These are phyloP conservation scores for Pterocles burchelli DNA, from an alignment of 2,113 vertebrate species.

Conservation along the genomic window DNA sequence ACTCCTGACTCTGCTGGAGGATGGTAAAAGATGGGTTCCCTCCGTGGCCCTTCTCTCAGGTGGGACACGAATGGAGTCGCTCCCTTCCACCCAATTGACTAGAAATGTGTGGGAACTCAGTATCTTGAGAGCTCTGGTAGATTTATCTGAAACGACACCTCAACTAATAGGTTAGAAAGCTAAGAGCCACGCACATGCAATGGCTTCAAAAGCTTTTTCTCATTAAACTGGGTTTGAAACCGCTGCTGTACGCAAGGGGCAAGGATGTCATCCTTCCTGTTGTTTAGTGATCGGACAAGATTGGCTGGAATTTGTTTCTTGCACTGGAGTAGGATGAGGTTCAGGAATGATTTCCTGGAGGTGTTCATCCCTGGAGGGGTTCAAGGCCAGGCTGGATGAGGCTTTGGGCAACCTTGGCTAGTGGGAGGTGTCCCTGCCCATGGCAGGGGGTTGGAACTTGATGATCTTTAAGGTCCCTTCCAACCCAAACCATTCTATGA, in stretches of 20 bases:
- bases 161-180: neutral
- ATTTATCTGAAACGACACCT: neutral
- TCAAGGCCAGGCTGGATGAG: no score
- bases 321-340: neutral
- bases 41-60: neutral
- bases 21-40: neutral
- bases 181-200: neutral
- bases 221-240: neutral
- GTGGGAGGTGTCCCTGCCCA: no score
- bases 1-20: neutral
- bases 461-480: no score
- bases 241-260: neutral
- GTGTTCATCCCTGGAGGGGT: no score
- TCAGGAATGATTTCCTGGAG: neutral
- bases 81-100: neutral
- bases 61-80: neutral
- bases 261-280: neutral
- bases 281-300: neutral
- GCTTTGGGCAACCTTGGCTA: no score
- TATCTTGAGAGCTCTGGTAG: neutral
- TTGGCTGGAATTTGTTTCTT: neutral
- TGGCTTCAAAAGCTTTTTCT: neutral
- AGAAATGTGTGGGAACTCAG: neutral
- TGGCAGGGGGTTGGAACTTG: no score
- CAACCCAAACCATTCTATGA: no score